Conservation (phyloP, 1,140 invertebrate species). For the Drosophila obscura region DNA sequence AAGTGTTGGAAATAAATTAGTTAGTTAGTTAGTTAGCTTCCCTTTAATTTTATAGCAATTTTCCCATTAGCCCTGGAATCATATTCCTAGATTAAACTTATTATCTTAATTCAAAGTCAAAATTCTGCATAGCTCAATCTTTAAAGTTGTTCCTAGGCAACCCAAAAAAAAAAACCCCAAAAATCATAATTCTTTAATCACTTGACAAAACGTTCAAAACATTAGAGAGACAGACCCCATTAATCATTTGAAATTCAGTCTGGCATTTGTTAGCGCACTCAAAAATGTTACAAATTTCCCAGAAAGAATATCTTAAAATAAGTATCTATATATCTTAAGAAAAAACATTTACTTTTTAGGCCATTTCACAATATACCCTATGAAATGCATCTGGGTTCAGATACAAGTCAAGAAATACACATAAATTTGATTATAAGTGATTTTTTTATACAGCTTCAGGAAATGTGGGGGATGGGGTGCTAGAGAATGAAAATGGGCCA, state of each 20-base stretch:
- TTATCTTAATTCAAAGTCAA: no score
- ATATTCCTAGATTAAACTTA: no score
- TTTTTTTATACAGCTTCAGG: constrained; percentile 28
- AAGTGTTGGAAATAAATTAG: no score
- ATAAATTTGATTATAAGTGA: constrained; percentile 57
- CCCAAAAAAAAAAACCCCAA: neutral
- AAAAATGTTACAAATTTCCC: constrained; percentile 11
- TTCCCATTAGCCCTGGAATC: no score
- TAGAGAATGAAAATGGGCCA: constrained; percentile 12
- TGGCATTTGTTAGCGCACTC: constrained; percentile 23
- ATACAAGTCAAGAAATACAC: constrained; percentile 59
- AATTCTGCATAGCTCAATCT: no score
- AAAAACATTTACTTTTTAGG: constrained; percentile 24
- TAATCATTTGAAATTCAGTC: constrained; percentile 32
- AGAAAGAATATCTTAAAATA: constrained; percentile 10
- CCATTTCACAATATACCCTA: constrained; percentile 27
- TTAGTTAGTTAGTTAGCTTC: no score
- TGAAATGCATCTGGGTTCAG: constrained; percentile 26
- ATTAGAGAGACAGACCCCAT: constrained; percentile 21
- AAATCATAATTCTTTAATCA: constrained; percentile 25
- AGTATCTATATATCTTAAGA: constrained; percentile 18
- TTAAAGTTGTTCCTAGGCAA: no score
- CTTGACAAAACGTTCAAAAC: constrained; percentile 8
- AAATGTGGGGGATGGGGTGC: constrained; percentile 30
- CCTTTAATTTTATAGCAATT: no score